Percentiles rank a stretch among this genome's conserved stretches.
Conservation (phyloP, 2,888 invertebrate species). For the Cynaeus angustus region DNA sequence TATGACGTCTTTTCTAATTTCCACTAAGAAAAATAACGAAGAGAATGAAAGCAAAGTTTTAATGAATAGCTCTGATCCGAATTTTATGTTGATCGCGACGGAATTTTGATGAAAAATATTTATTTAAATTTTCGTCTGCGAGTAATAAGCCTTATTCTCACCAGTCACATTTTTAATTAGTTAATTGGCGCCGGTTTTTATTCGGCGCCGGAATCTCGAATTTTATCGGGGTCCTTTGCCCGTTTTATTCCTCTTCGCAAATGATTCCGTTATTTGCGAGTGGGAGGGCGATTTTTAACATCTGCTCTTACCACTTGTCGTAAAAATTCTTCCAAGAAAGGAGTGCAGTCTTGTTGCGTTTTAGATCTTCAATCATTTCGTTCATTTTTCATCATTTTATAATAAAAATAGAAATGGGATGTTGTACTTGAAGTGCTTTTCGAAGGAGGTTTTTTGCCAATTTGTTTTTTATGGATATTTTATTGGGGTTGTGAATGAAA, state of each 20-base stretch:
- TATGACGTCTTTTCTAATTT: conserved; percentile 5
- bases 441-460: too few relatives aligned
- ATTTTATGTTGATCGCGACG: too few relatives aligned
- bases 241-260: background rate
- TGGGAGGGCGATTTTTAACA: background rate
- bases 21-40: background rate
- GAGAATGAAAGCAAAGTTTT: background rate
- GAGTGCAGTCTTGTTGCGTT: too few relatives aligned
- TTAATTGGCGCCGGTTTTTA: conserved; percentile 13
- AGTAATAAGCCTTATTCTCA: conserved; percentile 1
- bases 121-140: conserved; percentile 1
- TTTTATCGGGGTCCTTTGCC: conserved; percentile 4
- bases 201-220: background rate
- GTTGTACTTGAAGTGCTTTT: too few relatives aligned
- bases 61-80: background rate
- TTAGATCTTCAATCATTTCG: too few relatives aligned
- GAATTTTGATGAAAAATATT: conserved; percentile 5
- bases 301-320: too few relatives aligned
- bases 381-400: too few relatives aligned
- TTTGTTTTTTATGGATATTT: too few relatives aligned
- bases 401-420: too few relatives aligned
- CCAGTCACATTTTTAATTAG: conserved; percentile 14
- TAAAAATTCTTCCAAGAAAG: too few relatives aligned
- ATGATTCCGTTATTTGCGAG: conserved; percentile 1
- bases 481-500: too few relatives aligned